These are phyloP conservation scores for Epinephelus moara DNA, from an alignment of 2,113 vertebrate species.

Conservation along the genomic window DNA sequence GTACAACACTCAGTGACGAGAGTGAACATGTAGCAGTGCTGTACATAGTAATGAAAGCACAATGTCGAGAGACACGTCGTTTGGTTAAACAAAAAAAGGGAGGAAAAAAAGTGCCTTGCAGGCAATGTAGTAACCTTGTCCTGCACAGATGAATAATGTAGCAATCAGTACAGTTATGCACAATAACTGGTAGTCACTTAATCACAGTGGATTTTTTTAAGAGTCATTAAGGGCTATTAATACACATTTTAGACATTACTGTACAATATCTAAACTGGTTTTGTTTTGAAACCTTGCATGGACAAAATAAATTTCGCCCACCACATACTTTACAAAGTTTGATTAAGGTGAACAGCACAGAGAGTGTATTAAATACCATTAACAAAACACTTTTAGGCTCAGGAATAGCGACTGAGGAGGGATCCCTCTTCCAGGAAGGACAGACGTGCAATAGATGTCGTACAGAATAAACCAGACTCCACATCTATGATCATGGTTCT, in stretches of 20 bases:
- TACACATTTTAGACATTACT: neutral
- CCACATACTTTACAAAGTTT: neutral
- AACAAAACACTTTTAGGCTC: no score
- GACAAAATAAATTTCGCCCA: neutral
- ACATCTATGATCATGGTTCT: no score
- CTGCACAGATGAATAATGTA: constrained; percentile 24
- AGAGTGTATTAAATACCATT: no score
- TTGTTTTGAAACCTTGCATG: neutral
- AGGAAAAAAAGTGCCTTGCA: neutral
- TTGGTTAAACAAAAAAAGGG: neutral
- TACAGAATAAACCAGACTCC: no score
- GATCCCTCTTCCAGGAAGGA: no score
- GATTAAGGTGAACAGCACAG: neutral
- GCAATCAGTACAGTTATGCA: neutral
- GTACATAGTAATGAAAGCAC: neutral
- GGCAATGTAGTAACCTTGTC: neutral
- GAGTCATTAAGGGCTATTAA: neutral
- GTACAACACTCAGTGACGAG: neutral
- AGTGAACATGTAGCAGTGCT: neutral
- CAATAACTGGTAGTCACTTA: constrained; percentile 1
- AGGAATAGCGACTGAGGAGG: no score
- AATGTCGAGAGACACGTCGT: neutral
- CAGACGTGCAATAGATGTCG: no score
- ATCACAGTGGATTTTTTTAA: neutral
- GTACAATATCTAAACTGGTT: neutral